A percentile compares a stretch with the other conserved stretches of the same genome.
Evolutionary conservation across 2,888 invertebrate genomes (phyloP).

Genomic region (Netelia virgata): DNA sequence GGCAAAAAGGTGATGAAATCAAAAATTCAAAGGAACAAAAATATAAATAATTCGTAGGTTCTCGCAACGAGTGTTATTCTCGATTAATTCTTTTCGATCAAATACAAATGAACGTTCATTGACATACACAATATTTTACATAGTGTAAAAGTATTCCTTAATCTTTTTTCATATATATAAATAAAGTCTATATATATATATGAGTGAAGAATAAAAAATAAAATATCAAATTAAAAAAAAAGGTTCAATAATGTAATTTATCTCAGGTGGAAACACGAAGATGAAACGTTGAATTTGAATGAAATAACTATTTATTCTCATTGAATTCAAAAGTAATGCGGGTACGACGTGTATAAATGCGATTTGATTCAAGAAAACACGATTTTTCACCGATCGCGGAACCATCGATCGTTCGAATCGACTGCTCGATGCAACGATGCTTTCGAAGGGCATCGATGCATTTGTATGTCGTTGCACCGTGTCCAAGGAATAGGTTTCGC

Average conservation of each 20-base stretch:
- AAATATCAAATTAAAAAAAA: not conserved
- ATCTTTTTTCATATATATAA: conserved; percentile 20
- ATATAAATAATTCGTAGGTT: not conserved
- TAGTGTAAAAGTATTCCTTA: not conserved
- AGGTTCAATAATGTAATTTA: no score
- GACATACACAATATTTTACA: no score
- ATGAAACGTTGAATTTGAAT: no score
- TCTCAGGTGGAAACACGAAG: no score
- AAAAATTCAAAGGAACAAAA: conserved; percentile 5
- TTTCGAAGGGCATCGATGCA: conserved; percentile 61
- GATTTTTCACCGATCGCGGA: no score
- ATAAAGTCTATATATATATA: no score
- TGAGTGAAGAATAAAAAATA: no score
- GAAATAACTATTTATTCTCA: no score
- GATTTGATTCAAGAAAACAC: no score
- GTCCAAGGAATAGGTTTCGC: conserved; percentile 45
- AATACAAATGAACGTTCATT: not conserved
- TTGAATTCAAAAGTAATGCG: no score
- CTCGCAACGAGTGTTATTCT: not conserved
- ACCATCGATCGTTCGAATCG: not conserved
- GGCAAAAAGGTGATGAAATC: conserved; percentile 9
- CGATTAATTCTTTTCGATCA: not conserved
- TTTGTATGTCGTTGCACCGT: conserved; percentile 65
- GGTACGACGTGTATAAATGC: no score
- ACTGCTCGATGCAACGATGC: conserved; percentile 20